These are phyloP conservation scores for Amphipyra tragopoginis DNA, from an alignment of 2,888 invertebrate genomes.

Conservation along the genomic window DNA sequence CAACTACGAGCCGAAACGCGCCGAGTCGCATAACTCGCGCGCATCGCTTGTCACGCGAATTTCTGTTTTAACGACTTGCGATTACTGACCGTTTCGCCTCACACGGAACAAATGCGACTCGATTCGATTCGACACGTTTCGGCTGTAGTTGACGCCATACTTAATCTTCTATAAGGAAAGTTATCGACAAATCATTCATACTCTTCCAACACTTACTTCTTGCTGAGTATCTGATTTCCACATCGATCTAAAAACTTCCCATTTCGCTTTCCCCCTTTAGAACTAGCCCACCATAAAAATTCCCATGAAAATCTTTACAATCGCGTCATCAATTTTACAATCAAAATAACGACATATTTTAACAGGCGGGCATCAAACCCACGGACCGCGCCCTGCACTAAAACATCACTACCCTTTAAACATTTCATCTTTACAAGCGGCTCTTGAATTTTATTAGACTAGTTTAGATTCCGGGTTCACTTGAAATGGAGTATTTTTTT, in stretches of 20 bases:
- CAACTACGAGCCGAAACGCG: too few species aligned
- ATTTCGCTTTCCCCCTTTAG: conserved; percentile 29
- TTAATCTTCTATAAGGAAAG: too few species aligned
- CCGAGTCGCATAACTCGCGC: too few species aligned
- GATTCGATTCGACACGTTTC: too few species aligned
- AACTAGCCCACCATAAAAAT: conserved; percentile 60
- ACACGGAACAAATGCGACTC: too few species aligned
- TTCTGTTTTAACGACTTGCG: too few species aligned
- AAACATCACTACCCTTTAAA: conserved; percentile 60
- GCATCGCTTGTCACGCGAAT: too few species aligned
- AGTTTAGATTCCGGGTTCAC: conserved; percentile 25
- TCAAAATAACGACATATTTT: conserved; percentile 65
- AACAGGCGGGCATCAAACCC: conserved; percentile 58
- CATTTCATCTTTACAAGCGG: conserved; percentile 52
- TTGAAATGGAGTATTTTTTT: conserved; percentile 15
- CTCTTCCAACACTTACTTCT: background rate
- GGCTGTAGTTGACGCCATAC: too few species aligned
- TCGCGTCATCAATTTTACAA: conserved; percentile 63
- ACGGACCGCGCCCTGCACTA: conserved; percentile 54
- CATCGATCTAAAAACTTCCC: conserved; percentile 33
- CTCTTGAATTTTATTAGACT: conserved; percentile 43
- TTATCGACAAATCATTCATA: background rate
- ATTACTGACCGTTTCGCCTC: too few species aligned
- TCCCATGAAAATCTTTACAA: conserved; percentile 61
- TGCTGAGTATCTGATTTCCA: background rate